Conservation (phyloP, 2,113 vertebrate genomes). For the Eublepharis macularius region DNA sequence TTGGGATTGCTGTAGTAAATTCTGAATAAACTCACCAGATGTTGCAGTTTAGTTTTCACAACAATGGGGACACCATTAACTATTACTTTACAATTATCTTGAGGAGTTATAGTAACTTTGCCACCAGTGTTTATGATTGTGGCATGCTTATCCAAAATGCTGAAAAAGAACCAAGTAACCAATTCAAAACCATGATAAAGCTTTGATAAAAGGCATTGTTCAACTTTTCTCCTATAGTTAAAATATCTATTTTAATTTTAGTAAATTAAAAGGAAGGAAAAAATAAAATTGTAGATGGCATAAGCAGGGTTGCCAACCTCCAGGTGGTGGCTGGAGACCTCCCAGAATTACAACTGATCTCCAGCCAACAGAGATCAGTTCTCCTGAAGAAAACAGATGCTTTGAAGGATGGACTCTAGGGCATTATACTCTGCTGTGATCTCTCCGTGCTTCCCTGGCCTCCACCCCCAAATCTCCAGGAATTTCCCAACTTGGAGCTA, state of each 20-base stretch:
- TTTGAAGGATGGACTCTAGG: too few species aligned
- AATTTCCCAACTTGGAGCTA: too few species aligned
- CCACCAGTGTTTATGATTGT: constrained; percentile 79
- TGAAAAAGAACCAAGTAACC: constrained; percentile 50
- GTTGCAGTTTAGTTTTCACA: constrained; percentile 78
- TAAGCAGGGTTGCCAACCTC: too few species aligned
- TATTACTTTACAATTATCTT: constrained; percentile 77
- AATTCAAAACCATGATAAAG: background rate
- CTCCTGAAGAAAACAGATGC: too few species aligned
- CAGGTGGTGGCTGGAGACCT: too few species aligned
- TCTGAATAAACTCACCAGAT: constrained; percentile 75
- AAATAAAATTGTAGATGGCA: background rate
- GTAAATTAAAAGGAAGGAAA: background rate
- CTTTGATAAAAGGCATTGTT: background rate
- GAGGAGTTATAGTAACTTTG: constrained; percentile 75
- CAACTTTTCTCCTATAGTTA: background rate
- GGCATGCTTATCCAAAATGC: constrained; percentile 86
- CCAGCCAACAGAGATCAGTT: too few species aligned
- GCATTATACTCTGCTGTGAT: too few species aligned
- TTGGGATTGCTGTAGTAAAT: background rate
- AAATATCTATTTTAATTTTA: background rate
- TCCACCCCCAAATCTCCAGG: too few species aligned
- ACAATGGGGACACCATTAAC: constrained; percentile 79
- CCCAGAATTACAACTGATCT: too few species aligned
- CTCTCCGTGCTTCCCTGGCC: too few species aligned